Evolutionary conservation across 2,797 vertebrate species (phyloP).

Genomic region (Phaenicophaeus curvirostris): DNA sequence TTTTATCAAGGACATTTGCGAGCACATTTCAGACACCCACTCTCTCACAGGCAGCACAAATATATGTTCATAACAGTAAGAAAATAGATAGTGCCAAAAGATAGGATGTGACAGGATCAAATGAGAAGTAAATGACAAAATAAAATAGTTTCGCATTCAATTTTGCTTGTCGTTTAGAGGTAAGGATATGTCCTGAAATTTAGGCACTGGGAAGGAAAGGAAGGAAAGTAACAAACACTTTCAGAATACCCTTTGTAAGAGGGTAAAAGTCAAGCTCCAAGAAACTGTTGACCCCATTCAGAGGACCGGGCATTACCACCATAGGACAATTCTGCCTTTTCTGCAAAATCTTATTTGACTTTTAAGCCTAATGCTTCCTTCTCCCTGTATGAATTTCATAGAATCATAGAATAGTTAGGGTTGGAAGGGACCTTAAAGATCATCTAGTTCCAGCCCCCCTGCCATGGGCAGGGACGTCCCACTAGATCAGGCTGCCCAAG

Average conservation of each 20-base stretch:
- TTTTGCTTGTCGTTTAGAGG: neutral
- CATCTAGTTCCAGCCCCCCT: no score
- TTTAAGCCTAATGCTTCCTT: neutral
- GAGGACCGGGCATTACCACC: neutral
- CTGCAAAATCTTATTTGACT: neutral
- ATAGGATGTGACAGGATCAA: conserved; percentile 24
- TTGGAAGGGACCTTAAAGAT: no score
- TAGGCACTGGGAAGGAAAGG: neutral
- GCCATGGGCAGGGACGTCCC: no score
- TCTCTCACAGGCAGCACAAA: neutral
- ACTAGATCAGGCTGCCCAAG: no score
- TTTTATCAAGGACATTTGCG: conserved; percentile 46
- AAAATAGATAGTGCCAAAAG: conserved; percentile 41
- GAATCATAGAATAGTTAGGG: no score
- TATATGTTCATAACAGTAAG: conserved; percentile 9
- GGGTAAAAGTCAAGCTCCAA: neutral
- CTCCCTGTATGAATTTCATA: neutral
- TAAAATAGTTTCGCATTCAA: conserved; percentile 10
- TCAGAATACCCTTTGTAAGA: neutral
- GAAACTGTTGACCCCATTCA: neutral
- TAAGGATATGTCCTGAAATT: neutral
- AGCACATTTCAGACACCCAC: conserved; percentile 42
- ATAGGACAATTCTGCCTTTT: neutral
- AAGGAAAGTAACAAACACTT: neutral
- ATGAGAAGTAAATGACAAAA: conserved; percentile 36